These are phyloP conservation scores for Andrena flavipes DNA, from an alignment of 2,888 invertebrate genomes.

Conservation along the genomic window DNA sequence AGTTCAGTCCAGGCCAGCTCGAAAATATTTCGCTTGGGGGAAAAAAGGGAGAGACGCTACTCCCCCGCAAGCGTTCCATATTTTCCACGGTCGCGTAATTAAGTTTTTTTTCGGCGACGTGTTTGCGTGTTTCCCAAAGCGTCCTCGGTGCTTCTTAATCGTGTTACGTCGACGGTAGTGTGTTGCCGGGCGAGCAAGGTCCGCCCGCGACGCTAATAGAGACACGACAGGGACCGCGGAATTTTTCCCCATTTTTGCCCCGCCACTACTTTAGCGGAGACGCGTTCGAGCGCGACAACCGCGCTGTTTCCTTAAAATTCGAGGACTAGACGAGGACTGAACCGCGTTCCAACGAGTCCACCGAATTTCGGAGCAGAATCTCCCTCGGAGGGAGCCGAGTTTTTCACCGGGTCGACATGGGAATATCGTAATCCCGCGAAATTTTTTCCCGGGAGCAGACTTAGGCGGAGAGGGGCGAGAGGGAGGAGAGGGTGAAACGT, in stretches of 20 bases:
- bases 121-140: slow-evolving; percentile 31
- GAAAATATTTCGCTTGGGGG: slow-evolving; percentile 23
- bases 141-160: slow-evolving; percentile 27
- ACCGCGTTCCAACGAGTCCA: not conserved
- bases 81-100: slow-evolving; percentile 16
- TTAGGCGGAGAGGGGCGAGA: not conserved
- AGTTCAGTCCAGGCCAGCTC: not conserved
- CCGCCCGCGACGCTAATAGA: not conserved
- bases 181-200: not conserved
- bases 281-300: not conserved
- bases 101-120: slow-evolving; percentile 21
- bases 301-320: not conserved
- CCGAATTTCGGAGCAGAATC: slow-evolving; percentile 10
- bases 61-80: not conserved
- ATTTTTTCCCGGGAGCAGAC: slow-evolving; percentile 40
- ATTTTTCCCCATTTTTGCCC: slow-evolving; percentile 1
- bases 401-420: not conserved
- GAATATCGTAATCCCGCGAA: slow-evolving; percentile 43
- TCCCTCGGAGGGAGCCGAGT: not conserved
- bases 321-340: not conserved
- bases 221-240: not conserved
- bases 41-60: not conserved
- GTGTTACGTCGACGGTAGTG: slow-evolving; percentile 12
- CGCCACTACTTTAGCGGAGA: not conserved
- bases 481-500: slow-evolving; percentile 6